Evolutionary conservation across 1,140 invertebrate species (phyloP).

Genomic region (Heliothis virescens): DNA sequence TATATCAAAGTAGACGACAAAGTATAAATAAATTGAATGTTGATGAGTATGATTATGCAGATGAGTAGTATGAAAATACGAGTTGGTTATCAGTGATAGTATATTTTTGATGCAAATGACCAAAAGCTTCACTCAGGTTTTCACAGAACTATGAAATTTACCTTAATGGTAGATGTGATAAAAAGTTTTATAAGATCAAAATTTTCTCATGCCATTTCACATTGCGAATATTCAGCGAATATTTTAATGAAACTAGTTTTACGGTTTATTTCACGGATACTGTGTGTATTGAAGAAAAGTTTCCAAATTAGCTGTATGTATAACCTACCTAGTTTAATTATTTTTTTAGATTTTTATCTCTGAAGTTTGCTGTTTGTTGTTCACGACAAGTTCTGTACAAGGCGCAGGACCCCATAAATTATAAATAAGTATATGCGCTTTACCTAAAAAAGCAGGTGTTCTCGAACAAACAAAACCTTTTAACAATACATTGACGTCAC

Average conservation of each 20-base stretch:
- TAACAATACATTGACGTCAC: neutral
- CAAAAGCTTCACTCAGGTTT: neutral
- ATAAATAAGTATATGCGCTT: neutral
- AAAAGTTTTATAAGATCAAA: constrained; percentile 24
- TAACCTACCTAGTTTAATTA: no score
- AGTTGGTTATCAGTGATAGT: neutral
- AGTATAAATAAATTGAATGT: neutral
- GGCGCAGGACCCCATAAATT: no score
- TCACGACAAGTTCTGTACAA: no score
- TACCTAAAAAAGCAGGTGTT: neutral
- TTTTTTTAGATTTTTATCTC: no score
- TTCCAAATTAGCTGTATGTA: no score
- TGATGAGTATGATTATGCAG: no score
- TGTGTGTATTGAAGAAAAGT: neutral
- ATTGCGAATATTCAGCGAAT: constrained; percentile 10
- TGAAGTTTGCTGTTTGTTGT: no score
- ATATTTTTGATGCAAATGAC: neutral
- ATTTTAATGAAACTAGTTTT: constrained; percentile 17
- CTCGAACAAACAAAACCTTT: constrained; percentile 11
- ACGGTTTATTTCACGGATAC: neutral
- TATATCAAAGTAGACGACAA: neutral
- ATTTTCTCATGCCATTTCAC: constrained; percentile 9
- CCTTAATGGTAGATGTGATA: no score
- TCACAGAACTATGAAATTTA: neutral
- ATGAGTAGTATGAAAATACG: neutral